Evolutionary conservation across 1,140 invertebrate genomes (phyloP), one percentile per base, ranked within the genome.

Genomic region (Ephestia elutella): DNA sequence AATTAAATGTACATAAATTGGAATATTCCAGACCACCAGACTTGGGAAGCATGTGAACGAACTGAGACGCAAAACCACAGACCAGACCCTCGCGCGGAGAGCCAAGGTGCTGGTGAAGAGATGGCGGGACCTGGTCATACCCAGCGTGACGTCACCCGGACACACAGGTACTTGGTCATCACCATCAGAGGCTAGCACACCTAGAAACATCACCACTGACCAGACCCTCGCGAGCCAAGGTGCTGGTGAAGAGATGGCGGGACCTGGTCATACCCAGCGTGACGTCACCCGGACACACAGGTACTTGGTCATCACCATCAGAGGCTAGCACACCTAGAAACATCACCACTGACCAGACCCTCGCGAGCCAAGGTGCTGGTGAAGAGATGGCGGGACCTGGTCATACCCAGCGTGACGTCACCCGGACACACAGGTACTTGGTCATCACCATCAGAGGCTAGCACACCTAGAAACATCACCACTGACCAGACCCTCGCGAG

Each of bases 31-130:
- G 90, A 91, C 92, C 92, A 93, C 97, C 91, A 91, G 97, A 92
- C 91, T 99, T 84, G 97, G 96, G n/a, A 96, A 95, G 87, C 93
- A 95, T 78, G 95, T 98, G 75, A 98, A 98, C 89, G 95, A 97
- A 86, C 88, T 98, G 19, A 91, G 97, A 55, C 90, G 95, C 59
- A 95, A 96, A 82, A 96, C 96, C 32, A 92, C 89, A 50, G 93
- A 95, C 86, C 93, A 96, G 70, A 91, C 92, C 44, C 90, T 99
- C 78, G 96, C 96, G 20, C 94, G 94, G 71, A 91, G 97, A 66
- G 95, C 96, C 13, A 98, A 98, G 86, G 94, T 96, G 81, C 90
- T 98, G 77, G 92, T 99, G 30, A 95, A 96, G 71, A 92, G 93
- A 89, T 99, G 97, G 97, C 92, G 96, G 67, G 93, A 94, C 89